Evolutionary conservation across 2,797 vertebrate species (phyloP).

Genomic region (Hyperoplus lanceolatus): DNA sequence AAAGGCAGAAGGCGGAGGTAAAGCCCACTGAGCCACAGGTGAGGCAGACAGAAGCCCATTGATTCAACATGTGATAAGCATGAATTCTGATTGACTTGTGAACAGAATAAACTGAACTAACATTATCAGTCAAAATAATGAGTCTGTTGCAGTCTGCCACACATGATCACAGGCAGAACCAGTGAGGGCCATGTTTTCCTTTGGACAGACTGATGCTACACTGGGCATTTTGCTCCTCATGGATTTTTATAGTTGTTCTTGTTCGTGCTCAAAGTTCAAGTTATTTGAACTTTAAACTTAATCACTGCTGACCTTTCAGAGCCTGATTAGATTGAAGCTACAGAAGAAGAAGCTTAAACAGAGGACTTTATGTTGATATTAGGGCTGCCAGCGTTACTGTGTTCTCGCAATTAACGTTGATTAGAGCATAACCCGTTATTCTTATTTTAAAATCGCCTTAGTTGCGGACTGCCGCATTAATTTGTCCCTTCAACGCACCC

Average conservation of each 20-base stretch:
- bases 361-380: too few relatives aligned
- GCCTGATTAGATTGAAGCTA: neutral
- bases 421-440: too few relatives aligned
- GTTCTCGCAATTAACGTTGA: too few relatives aligned
- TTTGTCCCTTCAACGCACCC: too few relatives aligned
- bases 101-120: neutral
- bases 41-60: neutral
- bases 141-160: neutral
- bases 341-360: neutral
- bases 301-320: slow-evolving; percentile 10
- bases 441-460: too few relatives aligned
- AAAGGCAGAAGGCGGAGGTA: slow-evolving; percentile 57
- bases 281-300: slow-evolving; percentile 2
- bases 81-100: neutral
- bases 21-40: slow-evolving; percentile 64
- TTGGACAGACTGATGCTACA: neutral
- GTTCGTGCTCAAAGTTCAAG: slow-evolving; percentile 16
- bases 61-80: neutral
- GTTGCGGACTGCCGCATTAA: too few relatives aligned
- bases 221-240: neutral
- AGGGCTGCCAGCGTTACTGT: too few relatives aligned
- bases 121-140: slow-evolving; percentile 3
- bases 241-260: neutral
- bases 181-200: neutral
- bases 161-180: slow-evolving; percentile 18